These are phyloP conservation scores for Acleris laterana DNA, from an alignment of 2,888 invertebrate genomes.

Conservation along the genomic window DNA sequence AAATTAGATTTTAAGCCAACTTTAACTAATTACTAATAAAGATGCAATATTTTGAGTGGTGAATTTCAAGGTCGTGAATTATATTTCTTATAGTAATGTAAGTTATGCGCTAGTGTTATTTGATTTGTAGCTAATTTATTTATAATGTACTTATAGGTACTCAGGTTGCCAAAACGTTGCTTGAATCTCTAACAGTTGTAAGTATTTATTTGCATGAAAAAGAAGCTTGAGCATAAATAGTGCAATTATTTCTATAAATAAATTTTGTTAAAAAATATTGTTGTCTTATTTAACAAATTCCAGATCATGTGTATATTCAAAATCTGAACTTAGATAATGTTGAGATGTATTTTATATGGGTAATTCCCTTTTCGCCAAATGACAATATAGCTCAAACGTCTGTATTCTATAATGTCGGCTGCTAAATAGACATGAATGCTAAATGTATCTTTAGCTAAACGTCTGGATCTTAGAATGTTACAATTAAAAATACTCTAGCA, in stretches of 20 bases:
- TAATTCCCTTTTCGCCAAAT: too few relatives aligned
- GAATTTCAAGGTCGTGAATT: slow-evolving; percentile 27
- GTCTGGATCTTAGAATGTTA: too few relatives aligned
- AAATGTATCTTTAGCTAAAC: too few relatives aligned
- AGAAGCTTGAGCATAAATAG: slow-evolving; percentile 75
- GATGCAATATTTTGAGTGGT: slow-evolving; percentile 32
- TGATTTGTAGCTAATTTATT: slow-evolving; percentile 37
- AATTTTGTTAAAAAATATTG: slow-evolving; percentile 36
- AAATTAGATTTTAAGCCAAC: slow-evolving; percentile 25
- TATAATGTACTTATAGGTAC: slow-evolving; percentile 45
- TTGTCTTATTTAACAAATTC: slow-evolving; percentile 42
- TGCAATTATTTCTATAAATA: slow-evolving; percentile 72
- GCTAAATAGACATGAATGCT: too few relatives aligned
- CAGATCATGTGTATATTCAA: background rate
- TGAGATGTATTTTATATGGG: too few relatives aligned
- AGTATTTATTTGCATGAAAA: slow-evolving; percentile 78
- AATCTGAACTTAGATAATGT: too few relatives aligned
- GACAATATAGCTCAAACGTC: too few relatives aligned
- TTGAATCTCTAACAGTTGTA: slow-evolving; percentile 71
- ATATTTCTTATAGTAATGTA: slow-evolving; percentile 22
- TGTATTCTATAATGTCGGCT: too few relatives aligned
- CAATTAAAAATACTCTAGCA: too few relatives aligned
- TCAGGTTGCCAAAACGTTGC: slow-evolving; percentile 72
- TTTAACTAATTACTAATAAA: slow-evolving; percentile 17
- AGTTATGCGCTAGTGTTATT: slow-evolving; percentile 34